Percentiles rank a stretch among this genome's conserved stretches.
phyloP scores from a whole-genome alignment of 2,113 vertebrate genomes.

The Proteles cristata region DNA sequence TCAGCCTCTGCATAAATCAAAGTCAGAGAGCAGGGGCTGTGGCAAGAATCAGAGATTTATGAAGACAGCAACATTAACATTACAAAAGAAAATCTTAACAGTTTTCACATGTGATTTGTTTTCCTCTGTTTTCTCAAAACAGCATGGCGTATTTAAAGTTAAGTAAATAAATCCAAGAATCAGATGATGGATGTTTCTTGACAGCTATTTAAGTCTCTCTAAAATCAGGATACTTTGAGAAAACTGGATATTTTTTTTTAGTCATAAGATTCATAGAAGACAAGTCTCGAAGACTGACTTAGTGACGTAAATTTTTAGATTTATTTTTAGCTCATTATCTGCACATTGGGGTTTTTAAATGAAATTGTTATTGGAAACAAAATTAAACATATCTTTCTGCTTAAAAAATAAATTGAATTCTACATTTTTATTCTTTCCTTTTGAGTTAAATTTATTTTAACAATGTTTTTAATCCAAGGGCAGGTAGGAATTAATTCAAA shows the following conservation, averaged over 20 bases:
- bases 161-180: conserved; percentile 67
- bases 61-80: conserved; percentile 78
- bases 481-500: background rate
- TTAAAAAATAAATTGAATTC: conserved; percentile 37
- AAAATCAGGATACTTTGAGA: conserved; percentile 73
- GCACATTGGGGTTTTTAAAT: background rate
- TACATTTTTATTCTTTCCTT: background rate
- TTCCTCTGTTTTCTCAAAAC: conserved; percentile 72
- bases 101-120: conserved; percentile 76
- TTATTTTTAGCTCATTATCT: background rate
- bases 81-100: conserved; percentile 79
- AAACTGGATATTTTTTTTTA: conserved; percentile 66
- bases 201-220: conserved; percentile 31
- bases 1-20: conserved; percentile 79
- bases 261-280: conserved; percentile 24
- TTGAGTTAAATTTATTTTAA: conserved; percentile 27
- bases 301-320: background rate
- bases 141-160: conserved; percentile 57
- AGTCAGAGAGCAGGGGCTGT: conserved; percentile 60
- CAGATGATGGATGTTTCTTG: background rate
- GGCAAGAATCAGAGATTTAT: conserved; percentile 72
- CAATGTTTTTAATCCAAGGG: background rate
- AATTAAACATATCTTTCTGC: background rate
- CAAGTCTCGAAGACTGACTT: conserved; percentile 38
- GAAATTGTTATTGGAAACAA: background rate